Base-by-base conservation (phyloP, 2,888 invertebrate genomes). In the Erannis defoliaria region DNA sequence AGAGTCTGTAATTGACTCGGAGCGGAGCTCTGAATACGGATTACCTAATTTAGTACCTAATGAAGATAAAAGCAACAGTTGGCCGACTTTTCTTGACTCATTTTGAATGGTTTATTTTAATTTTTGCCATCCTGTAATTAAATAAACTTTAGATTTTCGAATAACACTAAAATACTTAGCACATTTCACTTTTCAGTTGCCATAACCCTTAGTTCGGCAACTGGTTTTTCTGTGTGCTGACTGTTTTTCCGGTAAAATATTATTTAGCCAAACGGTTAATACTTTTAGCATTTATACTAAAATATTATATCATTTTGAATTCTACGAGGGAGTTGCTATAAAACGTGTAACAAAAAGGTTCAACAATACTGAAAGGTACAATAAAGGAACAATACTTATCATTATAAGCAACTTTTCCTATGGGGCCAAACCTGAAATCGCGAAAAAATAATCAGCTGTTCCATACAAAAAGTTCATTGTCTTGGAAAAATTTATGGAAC, bases 41-140 rank as follows among this genome's bases (percentile, higher is more conserved):
- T 57, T 50, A 56, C 55, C 55, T 56, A 57, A 57, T 57, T 43
- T 43, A 50, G 43, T 50, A 57, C 43, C 50, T 45, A 38, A 57
- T 50, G 26, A 57, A 57, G 50, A 42, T 23, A 50, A 57, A 57
- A 57, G 50, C 57, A 57, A 57, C 57, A 43, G 57, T 57, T 57
- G 43, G 50, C 12, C 40, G 21, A 49, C 33, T 48, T 55, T 48
- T 55, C 21, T 40, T 29, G 16, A 40, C 40, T 48, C 21, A 29
- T 42, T 49, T 49, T 56, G 16, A 51, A 51, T 40, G 29, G 49
- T 14, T 51, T 29, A n/a, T 40, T 29, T 51, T 38, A 40, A 40
- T 40, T 54, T 43, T 21, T 31, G 16, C 42, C 12, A 10, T 4
- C 5, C 9, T 8, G n/a, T 14, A 14, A 37, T 5, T 2, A 37